Percentiles rank a stretch among this genome's conserved stretches.
Evolutionary conservation across 1,140 invertebrate species (phyloP).

Genomic region (Psix sp.): DNA sequence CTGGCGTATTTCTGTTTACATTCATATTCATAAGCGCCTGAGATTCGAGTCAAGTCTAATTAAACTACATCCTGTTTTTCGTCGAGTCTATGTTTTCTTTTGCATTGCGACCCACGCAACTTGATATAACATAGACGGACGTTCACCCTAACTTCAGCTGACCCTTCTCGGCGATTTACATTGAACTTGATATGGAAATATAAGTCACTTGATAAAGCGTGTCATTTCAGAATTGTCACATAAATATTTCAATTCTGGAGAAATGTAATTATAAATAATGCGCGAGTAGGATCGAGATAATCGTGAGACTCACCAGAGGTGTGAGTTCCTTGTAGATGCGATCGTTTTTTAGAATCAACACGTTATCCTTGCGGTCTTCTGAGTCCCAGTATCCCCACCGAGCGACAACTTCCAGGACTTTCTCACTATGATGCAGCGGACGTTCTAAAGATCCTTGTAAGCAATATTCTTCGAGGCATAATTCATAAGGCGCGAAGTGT

Average conservation of each 20-base stretch:
- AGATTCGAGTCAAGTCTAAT: slow-evolving; percentile 63
- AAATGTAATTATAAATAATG: no score
- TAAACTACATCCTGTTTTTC: slow-evolving; percentile 70
- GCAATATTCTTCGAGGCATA: slow-evolving; percentile 86
- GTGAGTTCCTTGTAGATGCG: slow-evolving; percentile 77
- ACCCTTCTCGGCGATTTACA: slow-evolving; percentile 47
- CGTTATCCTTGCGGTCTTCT: slow-evolving; percentile 87
- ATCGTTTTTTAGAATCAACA: slow-evolving; percentile 82
- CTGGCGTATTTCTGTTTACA: slow-evolving; percentile 18
- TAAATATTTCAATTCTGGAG: no score
- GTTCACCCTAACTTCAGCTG: no score
- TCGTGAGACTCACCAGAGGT: slow-evolving; percentile 72
- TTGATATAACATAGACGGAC: slow-evolving; percentile 48
- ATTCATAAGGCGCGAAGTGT: slow-evolving; percentile 79
- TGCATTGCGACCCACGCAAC: slow-evolving; percentile 59
- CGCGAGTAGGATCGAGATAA: no score
- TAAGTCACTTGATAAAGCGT: slow-evolving; percentile 9
- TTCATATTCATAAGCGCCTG: slow-evolving; percentile 20
- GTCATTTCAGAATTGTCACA: no score
- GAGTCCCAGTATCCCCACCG: slow-evolving; percentile 92
- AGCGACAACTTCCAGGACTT: slow-evolving; percentile 82
- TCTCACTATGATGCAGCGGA: slow-evolving; percentile 87
- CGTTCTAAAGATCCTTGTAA: slow-evolving; percentile 83
- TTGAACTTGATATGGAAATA: slow-evolving; percentile 13
- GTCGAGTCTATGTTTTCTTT: slow-evolving; percentile 52